Percentiles rank a stretch among this genome's conserved stretches.
These are phyloP conservation scores for Idaea straminata DNA, from an alignment of 2,888 invertebrate genomes.

Conservation along the genomic window DNA sequence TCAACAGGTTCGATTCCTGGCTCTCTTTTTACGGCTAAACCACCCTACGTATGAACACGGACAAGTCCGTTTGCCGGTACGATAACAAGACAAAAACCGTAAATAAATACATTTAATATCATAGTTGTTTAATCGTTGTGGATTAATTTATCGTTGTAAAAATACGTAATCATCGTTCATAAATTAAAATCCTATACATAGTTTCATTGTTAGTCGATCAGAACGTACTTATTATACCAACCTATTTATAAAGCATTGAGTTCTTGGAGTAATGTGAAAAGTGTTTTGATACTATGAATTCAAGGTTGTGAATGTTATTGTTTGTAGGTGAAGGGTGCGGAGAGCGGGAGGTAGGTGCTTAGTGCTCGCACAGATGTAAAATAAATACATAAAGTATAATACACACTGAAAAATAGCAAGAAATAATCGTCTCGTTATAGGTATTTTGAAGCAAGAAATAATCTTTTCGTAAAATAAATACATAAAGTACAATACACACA, in stretches of 20 bases:
- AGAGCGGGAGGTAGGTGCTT: constrained; percentile 34
- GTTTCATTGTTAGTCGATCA: constrained; percentile 69
- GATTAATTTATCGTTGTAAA: constrained; percentile 11
- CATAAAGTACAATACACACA: no score
- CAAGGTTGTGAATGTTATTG: constrained; percentile 49
- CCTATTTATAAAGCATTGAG: constrained; percentile 17
- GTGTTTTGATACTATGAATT: constrained; percentile 36
- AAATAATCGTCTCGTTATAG: no score
- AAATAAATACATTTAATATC: not conserved
- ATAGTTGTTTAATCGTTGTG: constrained; percentile 8
- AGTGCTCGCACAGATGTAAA: not conserved
- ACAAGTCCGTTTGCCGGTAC: no score
- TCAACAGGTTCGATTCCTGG: no score
- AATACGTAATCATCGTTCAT: constrained; percentile 30
- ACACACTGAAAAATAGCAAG: not conserved
- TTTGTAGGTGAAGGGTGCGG: constrained; percentile 38
- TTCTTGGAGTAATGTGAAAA: constrained; percentile 31
- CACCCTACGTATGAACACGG: no score
- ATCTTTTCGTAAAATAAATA: no score
- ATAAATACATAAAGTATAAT: not conserved
- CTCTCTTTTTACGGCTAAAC: no score
- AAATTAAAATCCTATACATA: constrained; percentile 49
- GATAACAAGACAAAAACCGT: not conserved
- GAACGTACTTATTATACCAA: constrained; percentile 48
- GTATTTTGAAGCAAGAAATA: no score